Percentiles rank a stretch among this genome's conserved stretches.
Conservation (phyloP, 2,113 vertebrate species). For the Odobenus rosmarus region DNA sequence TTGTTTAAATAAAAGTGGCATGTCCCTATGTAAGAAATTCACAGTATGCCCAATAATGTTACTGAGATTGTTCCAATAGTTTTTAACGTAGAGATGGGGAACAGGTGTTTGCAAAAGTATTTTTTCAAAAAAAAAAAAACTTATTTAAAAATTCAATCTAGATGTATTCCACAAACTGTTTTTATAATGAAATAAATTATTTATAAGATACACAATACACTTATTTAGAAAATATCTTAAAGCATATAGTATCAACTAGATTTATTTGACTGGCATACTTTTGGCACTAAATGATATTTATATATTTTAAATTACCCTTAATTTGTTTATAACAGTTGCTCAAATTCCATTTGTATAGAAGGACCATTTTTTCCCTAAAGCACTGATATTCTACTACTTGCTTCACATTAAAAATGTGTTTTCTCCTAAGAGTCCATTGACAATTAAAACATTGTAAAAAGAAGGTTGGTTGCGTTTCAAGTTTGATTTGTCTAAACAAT, state of each 20-base stretch:
- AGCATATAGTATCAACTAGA: slow-evolving; percentile 82
- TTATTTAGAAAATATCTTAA: slow-evolving; percentile 82
- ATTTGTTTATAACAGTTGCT: slow-evolving; percentile 87
- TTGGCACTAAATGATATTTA: slow-evolving; percentile 85
- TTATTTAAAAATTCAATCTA: slow-evolving; percentile 90
- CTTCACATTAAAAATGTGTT: slow-evolving; percentile 27
- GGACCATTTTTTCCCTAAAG: slow-evolving; percentile 75
- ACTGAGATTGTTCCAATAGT: slow-evolving; percentile 72
- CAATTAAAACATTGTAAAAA: slow-evolving; percentile 43
- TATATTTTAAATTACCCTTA: slow-evolving; percentile 82
- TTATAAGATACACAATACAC: slow-evolving; percentile 80
- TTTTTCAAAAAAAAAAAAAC: slow-evolving; percentile 85
- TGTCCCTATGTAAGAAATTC: slow-evolving; percentile 77
- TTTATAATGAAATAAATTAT: slow-evolving; percentile 83
- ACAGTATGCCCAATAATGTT: slow-evolving; percentile 81
- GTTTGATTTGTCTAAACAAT: not conserved
- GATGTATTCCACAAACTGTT: slow-evolving; percentile 87
- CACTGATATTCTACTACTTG: slow-evolving; percentile 26
- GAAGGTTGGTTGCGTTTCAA: slow-evolving; percentile 12
- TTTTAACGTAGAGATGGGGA: slow-evolving; percentile 85
- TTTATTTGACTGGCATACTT: slow-evolving; percentile 83
- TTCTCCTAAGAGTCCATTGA: not conserved
- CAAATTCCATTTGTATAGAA: slow-evolving; percentile 82
- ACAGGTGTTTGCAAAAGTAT: slow-evolving; percentile 89
- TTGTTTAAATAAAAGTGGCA: slow-evolving; percentile 61